Evolutionary conservation across 2,888 invertebrate genomes (phyloP).

Genomic region (Protodeltote pygarga): DNA sequence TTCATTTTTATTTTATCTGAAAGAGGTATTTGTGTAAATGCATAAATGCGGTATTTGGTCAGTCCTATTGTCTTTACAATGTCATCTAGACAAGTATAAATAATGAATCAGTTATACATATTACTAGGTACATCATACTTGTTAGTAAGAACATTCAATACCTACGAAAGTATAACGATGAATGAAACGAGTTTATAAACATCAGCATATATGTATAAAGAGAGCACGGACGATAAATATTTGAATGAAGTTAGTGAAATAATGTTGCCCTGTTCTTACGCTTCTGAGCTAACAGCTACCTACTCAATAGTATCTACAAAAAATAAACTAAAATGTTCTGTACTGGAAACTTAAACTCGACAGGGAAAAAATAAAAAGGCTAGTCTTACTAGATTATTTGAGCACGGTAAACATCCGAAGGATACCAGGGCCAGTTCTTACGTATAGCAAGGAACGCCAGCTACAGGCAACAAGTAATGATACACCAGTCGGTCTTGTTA

Average conservation of each 20-base stretch:
- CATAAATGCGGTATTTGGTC: too few relatives aligned
- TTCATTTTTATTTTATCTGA: too few relatives aligned
- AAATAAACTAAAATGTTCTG: constrained; percentile 4
- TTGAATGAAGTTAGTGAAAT: constrained; percentile 33
- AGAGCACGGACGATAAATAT: constrained; percentile 34
- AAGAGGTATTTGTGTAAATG: too few relatives aligned
- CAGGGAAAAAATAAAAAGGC: constrained; percentile 12
- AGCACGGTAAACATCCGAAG: constrained; percentile 15
- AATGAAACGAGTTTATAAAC: constrained; percentile 48
- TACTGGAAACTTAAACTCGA: constrained; percentile 5
- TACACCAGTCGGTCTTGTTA: constrained; percentile 50
- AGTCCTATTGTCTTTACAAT: not conserved
- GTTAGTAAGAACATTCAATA: constrained; percentile 14
- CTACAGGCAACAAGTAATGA: constrained; percentile 69
- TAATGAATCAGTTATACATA: constrained; percentile 5
- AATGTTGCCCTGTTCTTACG: constrained; percentile 11
- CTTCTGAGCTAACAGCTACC: constrained; percentile 14
- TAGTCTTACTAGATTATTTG: constrained; percentile 12
- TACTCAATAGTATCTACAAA: constrained; percentile 1
- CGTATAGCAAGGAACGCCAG: constrained; percentile 22
- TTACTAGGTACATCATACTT: not conserved
- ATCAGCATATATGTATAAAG: constrained; percentile 43
- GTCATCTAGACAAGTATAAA: constrained; percentile 1
- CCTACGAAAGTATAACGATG: constrained; percentile 34
- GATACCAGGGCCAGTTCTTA: constrained; percentile 12